phyloP scores from a whole-genome alignment of 1,140 invertebrate genomes.

The Eupeodes corollae region DNA sequence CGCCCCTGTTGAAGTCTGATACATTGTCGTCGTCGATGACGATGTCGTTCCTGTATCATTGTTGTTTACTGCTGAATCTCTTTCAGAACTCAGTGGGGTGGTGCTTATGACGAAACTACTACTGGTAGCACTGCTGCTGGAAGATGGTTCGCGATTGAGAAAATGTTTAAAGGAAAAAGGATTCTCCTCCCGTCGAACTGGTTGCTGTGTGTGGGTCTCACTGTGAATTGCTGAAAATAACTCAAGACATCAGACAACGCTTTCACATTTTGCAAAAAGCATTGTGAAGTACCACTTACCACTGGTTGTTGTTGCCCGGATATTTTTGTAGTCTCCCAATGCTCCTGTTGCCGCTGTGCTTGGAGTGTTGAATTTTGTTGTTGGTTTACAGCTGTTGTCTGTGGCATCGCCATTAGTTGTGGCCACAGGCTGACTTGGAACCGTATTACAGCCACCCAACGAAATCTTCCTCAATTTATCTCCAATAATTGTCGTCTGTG shows the following conservation, averaged over 20 bases:
- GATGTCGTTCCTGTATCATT: slow-evolving; percentile 16
- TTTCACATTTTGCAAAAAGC: neutral
- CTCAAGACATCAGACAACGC: too few relatives aligned
- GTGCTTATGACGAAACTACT: neutral
- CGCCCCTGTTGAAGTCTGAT: slow-evolving; percentile 30
- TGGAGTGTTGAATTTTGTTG: slow-evolving; percentile 1
- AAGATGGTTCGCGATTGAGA: slow-evolving; percentile 44
- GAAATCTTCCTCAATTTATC: neutral
- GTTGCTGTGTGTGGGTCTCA: slow-evolving; percentile 1
- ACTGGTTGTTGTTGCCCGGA: slow-evolving; percentile 8
- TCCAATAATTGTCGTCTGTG: neutral
- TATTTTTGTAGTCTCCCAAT: slow-evolving; percentile 18
- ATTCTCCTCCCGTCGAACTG: slow-evolving; percentile 52
- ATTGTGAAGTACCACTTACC: neutral
- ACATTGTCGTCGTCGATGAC: slow-evolving; percentile 22
- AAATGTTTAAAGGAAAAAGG: slow-evolving; percentile 75
- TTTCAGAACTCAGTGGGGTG: neutral
- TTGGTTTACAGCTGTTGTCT: slow-evolving; percentile 20
- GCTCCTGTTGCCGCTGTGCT: neutral
- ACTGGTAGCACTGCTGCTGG: slow-evolving; percentile 20
- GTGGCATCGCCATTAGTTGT: slow-evolving; percentile 26
- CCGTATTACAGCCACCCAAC: too few relatives aligned
- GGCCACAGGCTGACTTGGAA: too few relatives aligned
- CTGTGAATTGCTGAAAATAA: neutral
- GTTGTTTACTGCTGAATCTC: neutral